A percentile compares a stretch with the other conserved stretches of the same genome.
Conservation (phyloP, 2,113 vertebrate species). For the Brachionichthys hirsutus region DNA sequence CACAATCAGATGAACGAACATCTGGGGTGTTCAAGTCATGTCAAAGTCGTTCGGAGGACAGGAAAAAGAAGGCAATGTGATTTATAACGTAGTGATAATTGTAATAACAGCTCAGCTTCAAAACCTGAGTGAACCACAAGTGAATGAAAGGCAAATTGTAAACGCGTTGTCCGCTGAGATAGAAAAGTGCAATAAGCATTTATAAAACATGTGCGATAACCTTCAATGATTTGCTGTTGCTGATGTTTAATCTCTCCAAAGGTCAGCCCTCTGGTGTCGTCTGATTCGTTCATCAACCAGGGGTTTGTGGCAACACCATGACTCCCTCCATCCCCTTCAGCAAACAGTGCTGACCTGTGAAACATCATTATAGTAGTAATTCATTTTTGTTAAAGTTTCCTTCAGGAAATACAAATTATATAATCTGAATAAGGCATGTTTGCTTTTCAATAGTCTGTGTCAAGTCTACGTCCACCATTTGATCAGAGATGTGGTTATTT, state of each 20-base stretch:
- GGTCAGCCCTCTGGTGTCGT: constrained; percentile 87
- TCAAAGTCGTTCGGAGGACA: constrained; percentile 28
- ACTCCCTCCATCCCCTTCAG: constrained; percentile 70
- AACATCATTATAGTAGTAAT: neutral
- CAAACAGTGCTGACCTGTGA: constrained; percentile 85
- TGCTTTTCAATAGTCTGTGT: constrained; percentile 12
- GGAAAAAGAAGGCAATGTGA: neutral
- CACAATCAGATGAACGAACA: constrained; percentile 45
- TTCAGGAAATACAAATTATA: neutral
- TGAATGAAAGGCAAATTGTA: neutral
- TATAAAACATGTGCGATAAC: constrained; percentile 66
- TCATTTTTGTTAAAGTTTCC: neutral
- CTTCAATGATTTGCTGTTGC: constrained; percentile 89
- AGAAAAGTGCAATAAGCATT: neutral
- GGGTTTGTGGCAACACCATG: constrained; percentile 76
- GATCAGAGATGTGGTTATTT: constrained; percentile 27
- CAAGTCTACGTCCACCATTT: constrained; percentile 15
- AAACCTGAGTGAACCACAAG: neutral
- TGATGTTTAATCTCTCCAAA: constrained; percentile 90
- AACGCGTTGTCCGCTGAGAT: neutral
- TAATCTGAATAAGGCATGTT: constrained; percentile 26
- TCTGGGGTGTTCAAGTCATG: constrained; percentile 37
- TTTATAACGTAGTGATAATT: too few species aligned
- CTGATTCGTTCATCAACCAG: constrained; percentile 90
- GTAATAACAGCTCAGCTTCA: too few species aligned